Base-by-base conservation (phyloP, 2,797 vertebrate genomes). In the Cynodonichthys magdalenae region DNA sequence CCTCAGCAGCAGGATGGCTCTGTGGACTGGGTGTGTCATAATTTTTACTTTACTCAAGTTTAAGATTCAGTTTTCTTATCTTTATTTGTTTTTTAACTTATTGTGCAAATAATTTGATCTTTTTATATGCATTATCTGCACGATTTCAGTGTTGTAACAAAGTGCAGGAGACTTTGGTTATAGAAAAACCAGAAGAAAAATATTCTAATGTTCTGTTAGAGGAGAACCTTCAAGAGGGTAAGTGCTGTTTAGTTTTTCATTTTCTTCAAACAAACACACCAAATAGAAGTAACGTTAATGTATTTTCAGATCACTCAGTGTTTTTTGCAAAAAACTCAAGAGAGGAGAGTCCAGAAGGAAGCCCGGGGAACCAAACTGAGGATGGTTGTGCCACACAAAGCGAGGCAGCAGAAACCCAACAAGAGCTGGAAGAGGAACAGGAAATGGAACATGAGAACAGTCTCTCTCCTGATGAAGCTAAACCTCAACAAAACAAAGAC, bases 301-400 rank as follows among this genome's bases (percentile, higher is more conserved):
- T 70, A 4, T 46, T 54, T 2, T 44, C 0, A 15, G 41, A 29
- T 53, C 9, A 41, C 15, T 31, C 29, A 6, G 20, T 36, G 14
- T 28, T 72, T 49, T n/a, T 59, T 4, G 1, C 62, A 71, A 53
- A 67, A 12, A 45, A 9, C 17, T 15, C 29, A 53, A 59, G 61
- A 41, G 53, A 62, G 17, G 41, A 59, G 17, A 69, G 60, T 5
- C 36, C 15, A 54, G 48, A 61, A 2, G 36, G 49, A 6, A 62
- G 55, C 15, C 44, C 15, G 44, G 34, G 66, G 50, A 12, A 15
- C 55, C 64, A 39, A 19, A 54, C 2, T 49, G 36, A 52, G 17
- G 17, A 18, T 5, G 51, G 51, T 1, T 18, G 6, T n/a, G 3
- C 9, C 1, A 20, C 45, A 47, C 44, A 52, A n/a, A 28, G n/a